A percentile compares a stretch with the other conserved stretches of the same genome.
These are phyloP conservation scores for Alloscopus bannaensis DNA, from an alignment of 2,888 invertebrate species.

Conservation along the genomic window DNA sequence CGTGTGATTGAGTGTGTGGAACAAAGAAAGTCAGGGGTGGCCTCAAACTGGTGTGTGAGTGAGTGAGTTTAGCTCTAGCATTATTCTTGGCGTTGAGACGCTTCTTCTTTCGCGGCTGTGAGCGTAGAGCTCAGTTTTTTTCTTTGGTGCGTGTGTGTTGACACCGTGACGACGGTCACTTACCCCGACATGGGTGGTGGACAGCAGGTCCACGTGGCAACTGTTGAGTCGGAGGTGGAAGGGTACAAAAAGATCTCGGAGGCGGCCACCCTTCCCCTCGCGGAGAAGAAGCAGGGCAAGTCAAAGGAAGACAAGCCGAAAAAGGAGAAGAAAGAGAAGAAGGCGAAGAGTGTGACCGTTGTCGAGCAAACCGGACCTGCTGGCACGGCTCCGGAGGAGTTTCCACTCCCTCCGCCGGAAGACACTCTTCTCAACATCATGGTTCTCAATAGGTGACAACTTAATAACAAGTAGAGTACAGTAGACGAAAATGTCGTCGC, in stretches of 20 bases:
- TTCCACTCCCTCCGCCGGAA: conserved; percentile 73
- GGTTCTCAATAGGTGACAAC: conserved; percentile 73
- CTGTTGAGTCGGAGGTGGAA: conserved; percentile 89
- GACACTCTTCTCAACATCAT: conserved; percentile 73
- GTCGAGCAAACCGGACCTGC: conserved; percentile 69
- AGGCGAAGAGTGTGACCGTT: conserved; percentile 72
- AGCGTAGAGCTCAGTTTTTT: not conserved
- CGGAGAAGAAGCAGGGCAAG: conserved; percentile 71
- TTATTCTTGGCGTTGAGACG: no score
- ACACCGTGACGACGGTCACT: conserved; percentile 42
- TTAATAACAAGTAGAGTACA: no score
- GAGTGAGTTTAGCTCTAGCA: not conserved
- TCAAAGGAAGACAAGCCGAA: conserved; percentile 72
- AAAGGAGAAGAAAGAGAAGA: conserved; percentile 73
- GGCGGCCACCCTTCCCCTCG: conserved; percentile 73
- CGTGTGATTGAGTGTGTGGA: no score
- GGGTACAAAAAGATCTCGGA: conserved; percentile 74
- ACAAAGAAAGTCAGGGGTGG: no score
- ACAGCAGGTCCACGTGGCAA: conserved; percentile 89
- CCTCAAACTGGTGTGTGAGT: not conserved
- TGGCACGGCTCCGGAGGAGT: conserved; percentile 72
- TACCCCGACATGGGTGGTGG: conserved; percentile 73
- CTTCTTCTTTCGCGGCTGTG: conserved; percentile 12
- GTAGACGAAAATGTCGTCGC: no score
- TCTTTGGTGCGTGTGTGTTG: not conserved